Percentiles rank a stretch among this genome's conserved stretches.
Evolutionary conservation across 2,888 invertebrate species (phyloP).

Genomic region (Tenthredo distinguenda): DNA sequence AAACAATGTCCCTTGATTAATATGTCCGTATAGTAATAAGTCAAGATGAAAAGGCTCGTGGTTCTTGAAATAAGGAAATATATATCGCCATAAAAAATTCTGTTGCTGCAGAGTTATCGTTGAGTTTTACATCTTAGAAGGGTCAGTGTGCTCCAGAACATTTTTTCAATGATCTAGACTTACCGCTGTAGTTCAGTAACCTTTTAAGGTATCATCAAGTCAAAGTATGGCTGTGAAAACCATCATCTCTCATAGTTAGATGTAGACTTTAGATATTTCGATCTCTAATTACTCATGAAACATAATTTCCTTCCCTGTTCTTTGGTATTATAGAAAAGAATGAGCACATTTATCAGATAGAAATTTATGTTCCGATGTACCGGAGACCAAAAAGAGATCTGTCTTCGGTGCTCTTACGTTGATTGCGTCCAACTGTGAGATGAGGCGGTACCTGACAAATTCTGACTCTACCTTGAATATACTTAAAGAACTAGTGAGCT

Average conservation of each 20-base stretch:
- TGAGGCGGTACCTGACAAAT: not conserved
- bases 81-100: not conserved
- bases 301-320: not conserved
- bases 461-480: not conserved
- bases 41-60: not conserved
- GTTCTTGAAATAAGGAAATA: not conserved
- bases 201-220: not conserved
- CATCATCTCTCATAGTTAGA: not conserved
- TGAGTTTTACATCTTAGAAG: not conserved
- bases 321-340: not conserved
- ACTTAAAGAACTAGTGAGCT: too few relatives aligned
- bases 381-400: not conserved
- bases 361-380: not conserved
- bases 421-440: not conserved
- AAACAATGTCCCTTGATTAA: conserved; percentile 23
- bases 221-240: not conserved
- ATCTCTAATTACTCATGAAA: not conserved
- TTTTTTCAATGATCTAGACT: not conserved
- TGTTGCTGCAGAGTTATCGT: too few relatives aligned
- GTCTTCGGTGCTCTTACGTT: too few relatives aligned
- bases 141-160: not conserved
- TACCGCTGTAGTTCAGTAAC: not conserved
- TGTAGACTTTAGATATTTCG: not conserved
- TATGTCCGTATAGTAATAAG: not conserved
- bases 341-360: too few relatives aligned